phyloP scores from a whole-genome alignment of 1,140 invertebrate genomes.

The Pseudoatta argentina region DNA sequence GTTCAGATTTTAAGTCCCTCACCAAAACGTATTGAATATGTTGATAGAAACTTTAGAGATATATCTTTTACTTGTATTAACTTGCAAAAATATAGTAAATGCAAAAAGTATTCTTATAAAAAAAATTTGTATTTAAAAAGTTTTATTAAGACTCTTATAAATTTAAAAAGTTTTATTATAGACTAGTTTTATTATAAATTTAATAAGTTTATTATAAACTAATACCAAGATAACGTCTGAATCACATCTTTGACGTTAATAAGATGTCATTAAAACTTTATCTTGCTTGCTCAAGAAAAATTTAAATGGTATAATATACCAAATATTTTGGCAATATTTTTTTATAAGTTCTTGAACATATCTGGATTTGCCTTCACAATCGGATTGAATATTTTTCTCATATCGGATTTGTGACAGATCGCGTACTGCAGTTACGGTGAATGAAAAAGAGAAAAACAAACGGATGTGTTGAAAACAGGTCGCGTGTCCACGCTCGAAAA shows the following conservation, averaged over 20 bases:
- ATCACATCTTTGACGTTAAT: too few species aligned
- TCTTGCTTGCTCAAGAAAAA: too few species aligned
- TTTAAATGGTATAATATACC: too few species aligned
- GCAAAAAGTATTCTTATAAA: too few species aligned
- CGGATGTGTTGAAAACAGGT: neutral
- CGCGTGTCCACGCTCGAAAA: neutral
- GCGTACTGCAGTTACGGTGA: neutral
- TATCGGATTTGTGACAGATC: neutral
- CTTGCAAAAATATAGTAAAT: neutral
- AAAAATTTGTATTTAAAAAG: too few species aligned
- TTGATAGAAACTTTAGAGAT: neutral
- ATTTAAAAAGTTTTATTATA: too few species aligned
- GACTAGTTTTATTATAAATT: too few species aligned
- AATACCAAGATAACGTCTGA: too few species aligned
- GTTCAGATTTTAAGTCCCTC: neutral
- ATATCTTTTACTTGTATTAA: neutral
- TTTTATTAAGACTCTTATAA: too few species aligned
- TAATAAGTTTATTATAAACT: too few species aligned
- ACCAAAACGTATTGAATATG: neutral
- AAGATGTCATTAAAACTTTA: too few species aligned
- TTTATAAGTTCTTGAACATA: neutral
- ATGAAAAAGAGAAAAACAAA: slow-evolving; percentile 18
- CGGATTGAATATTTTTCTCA: neutral
- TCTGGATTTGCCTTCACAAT: neutral
- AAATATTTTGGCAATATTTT: too few species aligned